Evolutionary conservation across 2,888 invertebrate species (phyloP).

Genomic region (Orgyia antiqua): DNA sequence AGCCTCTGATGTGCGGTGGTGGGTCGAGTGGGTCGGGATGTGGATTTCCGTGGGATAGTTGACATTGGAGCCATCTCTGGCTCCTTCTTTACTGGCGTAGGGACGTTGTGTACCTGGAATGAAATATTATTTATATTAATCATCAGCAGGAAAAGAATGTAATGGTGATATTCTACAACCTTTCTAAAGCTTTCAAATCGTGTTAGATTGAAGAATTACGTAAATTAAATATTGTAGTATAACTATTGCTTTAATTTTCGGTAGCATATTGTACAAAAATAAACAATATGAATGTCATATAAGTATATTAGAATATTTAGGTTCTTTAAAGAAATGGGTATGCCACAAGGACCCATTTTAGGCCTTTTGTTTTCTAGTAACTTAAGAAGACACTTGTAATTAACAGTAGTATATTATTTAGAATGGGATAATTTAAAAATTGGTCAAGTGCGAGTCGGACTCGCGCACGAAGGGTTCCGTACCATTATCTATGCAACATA

Average conservation of each 20-base stretch:
- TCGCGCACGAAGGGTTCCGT: too few species aligned
- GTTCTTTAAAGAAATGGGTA: background rate
- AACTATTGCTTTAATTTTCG: background rate
- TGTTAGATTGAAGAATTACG: too few species aligned
- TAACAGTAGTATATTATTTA: too few species aligned
- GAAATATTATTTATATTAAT: background rate
- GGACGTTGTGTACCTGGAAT: conserved; percentile 28
- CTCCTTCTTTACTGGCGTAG: conserved; percentile 43
- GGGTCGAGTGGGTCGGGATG: conserved; percentile 30
- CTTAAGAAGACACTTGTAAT: too few species aligned
- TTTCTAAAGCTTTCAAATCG: too few species aligned
- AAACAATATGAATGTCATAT: background rate
- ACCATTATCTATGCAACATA: too few species aligned
- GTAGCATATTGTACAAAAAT: background rate
- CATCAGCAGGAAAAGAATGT: too few species aligned
- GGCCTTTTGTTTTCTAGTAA: background rate
- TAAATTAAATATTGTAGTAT: too few species aligned
- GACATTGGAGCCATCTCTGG: conserved; percentile 31
- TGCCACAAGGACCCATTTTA: background rate
- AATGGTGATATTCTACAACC: too few species aligned
- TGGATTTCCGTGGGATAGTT: conserved; percentile 34
- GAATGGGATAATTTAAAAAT: too few species aligned
- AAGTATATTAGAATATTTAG: background rate
- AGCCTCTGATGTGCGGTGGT: conserved; percentile 36
- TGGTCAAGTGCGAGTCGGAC: too few species aligned